phyloP scores from a whole-genome alignment of 2,113 vertebrate genomes.

The Craseonycteris thonglongyai region DNA sequence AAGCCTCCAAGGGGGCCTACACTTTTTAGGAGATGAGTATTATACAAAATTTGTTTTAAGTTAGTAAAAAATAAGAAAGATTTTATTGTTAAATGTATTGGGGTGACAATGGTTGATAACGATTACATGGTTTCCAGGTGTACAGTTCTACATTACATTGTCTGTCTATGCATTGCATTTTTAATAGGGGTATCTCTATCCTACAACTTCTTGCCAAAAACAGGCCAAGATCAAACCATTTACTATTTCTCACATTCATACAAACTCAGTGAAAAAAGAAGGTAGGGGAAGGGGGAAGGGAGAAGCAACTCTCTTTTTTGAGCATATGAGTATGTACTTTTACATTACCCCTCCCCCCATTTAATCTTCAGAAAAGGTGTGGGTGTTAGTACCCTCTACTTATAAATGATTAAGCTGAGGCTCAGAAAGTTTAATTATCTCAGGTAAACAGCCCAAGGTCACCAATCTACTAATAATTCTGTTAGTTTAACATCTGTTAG shows the following conservation, averaged over 20 bases:
- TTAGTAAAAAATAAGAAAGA: neutral
- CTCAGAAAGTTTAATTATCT: constrained; percentile 4
- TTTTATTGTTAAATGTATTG: too few relatives aligned
- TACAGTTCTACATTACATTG: too few relatives aligned
- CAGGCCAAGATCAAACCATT: neutral
- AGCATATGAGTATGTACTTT: neutral
- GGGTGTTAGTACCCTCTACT: neutral
- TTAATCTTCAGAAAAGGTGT: neutral
- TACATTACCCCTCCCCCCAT: neutral
- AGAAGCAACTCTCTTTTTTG: neutral
- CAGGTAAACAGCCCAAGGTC: neutral
- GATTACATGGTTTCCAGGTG: too few relatives aligned
- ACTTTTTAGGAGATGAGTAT: neutral
- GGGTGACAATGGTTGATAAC: too few relatives aligned
- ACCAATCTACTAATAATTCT: neutral
- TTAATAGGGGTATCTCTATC: neutral
- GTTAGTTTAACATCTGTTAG: neutral
- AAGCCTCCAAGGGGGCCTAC: neutral
- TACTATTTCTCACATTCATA: neutral
- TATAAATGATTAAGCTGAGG: neutral
- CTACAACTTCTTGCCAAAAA: neutral
- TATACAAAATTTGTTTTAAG: constrained; percentile 24
- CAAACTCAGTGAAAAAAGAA: neutral
- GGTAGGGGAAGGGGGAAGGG: accelerated
- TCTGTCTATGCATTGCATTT: too few relatives aligned